Percentiles rank a stretch among this genome's conserved stretches.
Conservation (phyloP, 2,113 vertebrate species). For the Condylura cristata region DNA sequence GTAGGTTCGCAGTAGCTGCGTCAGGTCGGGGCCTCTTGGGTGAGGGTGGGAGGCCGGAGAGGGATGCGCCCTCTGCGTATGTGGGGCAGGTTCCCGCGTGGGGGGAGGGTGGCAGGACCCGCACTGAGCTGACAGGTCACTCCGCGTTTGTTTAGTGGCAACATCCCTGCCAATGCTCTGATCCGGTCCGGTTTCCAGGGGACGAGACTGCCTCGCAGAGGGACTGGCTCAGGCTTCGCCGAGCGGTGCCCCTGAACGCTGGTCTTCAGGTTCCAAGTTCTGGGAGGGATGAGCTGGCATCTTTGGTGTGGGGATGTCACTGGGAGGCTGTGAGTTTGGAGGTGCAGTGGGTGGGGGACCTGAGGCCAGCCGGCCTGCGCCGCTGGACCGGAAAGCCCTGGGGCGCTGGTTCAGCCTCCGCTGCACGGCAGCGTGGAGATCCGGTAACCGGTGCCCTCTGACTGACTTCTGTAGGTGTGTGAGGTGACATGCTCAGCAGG, state of each 20-base stretch:
- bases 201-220: background rate
- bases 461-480: conserved; percentile 81
- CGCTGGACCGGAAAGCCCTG: conserved; percentile 23
- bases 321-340: background rate
- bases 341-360: background rate
- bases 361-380: background rate
- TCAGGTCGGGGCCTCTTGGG: background rate
- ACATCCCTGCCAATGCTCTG: too few species aligned
- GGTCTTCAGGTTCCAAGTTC: background rate
- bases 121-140: too few species aligned
- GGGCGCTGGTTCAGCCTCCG: background rate
- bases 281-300: background rate
- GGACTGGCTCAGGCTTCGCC: background rate
- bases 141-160: too few species aligned
- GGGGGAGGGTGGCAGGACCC: background rate
- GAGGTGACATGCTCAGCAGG: conserved; percentile 71
- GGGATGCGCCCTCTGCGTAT: background rate
- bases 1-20: background rate
- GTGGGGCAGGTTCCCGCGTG: background rate
- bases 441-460: conserved; percentile 61
- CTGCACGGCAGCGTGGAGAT: background rate
- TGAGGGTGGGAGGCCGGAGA: background rate
- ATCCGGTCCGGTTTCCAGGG: too few species aligned
- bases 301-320: background rate
- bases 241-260: background rate